Evolutionary conservation across 2,888 invertebrate species (phyloP), one percentile per base, ranked within the genome.

Genomic region (Agrochola lychnidis): DNA sequence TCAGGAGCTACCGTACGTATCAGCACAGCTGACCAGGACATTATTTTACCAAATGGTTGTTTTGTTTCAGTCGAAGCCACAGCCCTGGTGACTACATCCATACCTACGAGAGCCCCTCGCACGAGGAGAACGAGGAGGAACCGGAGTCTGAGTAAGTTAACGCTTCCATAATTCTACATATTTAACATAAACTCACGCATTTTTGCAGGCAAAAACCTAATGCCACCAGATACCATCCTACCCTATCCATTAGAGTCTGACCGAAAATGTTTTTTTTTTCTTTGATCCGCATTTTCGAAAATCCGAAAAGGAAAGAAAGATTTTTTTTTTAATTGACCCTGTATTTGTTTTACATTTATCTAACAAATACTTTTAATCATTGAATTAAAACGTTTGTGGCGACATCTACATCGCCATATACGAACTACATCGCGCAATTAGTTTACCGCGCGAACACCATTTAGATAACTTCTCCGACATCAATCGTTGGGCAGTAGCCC

Each of bases 71-170:
- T 36, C 36, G 22, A 36, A 64, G 36, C 36, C 45, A 19, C 22
- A 76, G 75, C 16, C 66, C 53, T 22, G 64, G 45, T 30, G 48
- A 25, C 22, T 76, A 53, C 36, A 16, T 16, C 10, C 53, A 16
- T 53, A 36, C 16, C 42, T n/a, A 75, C n/a, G 76, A 75, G 30
- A 51, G 19, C 30, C 61, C 30, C 36, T 76, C 51, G 0, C 76
- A 53, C n/a, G 77, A 40, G 25, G 75, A 74, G 7, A 57, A 45
- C 48, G 73, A 73, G 22, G 59, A 51, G 2, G 73, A 73, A 59
- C 48, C 48, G 14, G 76, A 76, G n/a, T 61, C 61, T 2, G 61
- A 76, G 74, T 74, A 51, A 61, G 74, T 76, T 76, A 40, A 51
- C 40, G 14, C 14, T 70, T 48, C 12, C 9, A 40, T 59, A 36